Base-by-base conservation (phyloP, 2,113 vertebrate species). In the Monopterus albus region DNA sequence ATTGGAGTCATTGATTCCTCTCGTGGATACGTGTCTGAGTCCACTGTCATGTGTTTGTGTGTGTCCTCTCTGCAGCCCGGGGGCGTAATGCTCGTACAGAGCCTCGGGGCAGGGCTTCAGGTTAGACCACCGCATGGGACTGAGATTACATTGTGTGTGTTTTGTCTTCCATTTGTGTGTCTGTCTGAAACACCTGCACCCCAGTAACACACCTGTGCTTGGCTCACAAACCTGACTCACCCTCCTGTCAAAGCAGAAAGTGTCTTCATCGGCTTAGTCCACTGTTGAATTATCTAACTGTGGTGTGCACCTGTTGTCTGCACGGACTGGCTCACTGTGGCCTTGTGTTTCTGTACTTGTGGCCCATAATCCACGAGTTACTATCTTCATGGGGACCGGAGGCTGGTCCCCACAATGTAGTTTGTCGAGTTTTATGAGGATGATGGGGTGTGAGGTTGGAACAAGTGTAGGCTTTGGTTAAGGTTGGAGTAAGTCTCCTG, bases 41-140 rank as follows among this genome's bases (percentile, higher is more conserved):
- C 2, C 14, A 5, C 17, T 51, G 28, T 52, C 52, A 58, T 0
- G 36, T 70, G 6, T 67, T 29, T 79, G 33, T 84, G 53, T 92
- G 74, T 90, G 71, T 89, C 84, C 55, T 90, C 81, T 85, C 69
- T 78, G 79, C 90, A 92, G 88, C 75, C 71, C 81, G 82, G 64
- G 89, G 90, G 72, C 85, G 84, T 75, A 79, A 67, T 83, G 71
- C 78, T 78, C 69, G 73, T 66, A 15, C 59, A 70, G 86, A 83
- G 72, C 84, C 82, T 68, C 83, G 81, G 81, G 83, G 82, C 83
- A 83, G 86, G 74, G 83, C 83, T 75, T 84, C 91, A 93, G 92
- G 91, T 93, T 83, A 92, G 89, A 88, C 61, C 66, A 18, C 74
- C 75, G 87, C 86, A 88, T 91, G 88, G 36, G 69, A 67, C 50